Evolutionary conservation across 1,140 invertebrate genomes (phyloP), one percentile per base, ranked within the genome.

Genomic region (Notospermus geniculatus): DNA sequence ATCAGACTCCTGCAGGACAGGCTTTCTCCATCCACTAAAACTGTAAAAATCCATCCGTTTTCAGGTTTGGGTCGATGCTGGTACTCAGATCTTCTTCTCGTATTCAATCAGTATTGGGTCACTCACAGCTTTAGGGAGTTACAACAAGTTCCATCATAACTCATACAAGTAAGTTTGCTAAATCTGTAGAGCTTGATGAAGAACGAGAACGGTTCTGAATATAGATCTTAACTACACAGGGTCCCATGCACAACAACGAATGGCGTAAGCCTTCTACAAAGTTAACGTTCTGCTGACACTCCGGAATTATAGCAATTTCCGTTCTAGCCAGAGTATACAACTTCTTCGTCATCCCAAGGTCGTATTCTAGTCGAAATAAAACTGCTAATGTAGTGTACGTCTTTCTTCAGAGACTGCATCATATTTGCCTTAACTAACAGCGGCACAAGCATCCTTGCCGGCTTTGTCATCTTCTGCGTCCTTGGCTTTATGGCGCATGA

Each of bases 141-240:
- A 90, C 76, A 92, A 92, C 71, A 83, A 85, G 27, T 92, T 92
- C 76, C 82, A 83, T 30, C 89, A 92, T 71, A 88, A 89, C 63
- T 87, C 58, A 25, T 60, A 60, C 45, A 60, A 43, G 58, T 60
- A 60, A 27, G 23, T 43, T n/a, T n/a, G n/a, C n/a, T n/a, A n/a
- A n/a, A n/a, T n/a, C n/a, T n/a, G n/a, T 1, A 17, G 15, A 28
- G 11, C 1, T 2, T 13, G 15, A 53, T 13, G 28, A 9, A 9
- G 2, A 50, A 50, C 4, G n/a, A 50, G 9, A 19, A 50, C 46
- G n/a, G 5, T 5, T 50, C n/a, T 4, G 32, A 36, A 36, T 4
- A 36, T 36, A 36, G 5, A 36, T 15, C 15, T 36, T 7, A 15
- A 36, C 15, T 36, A 36, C 32, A 7, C 15, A 7, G 4, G 15